phyloP scores from a whole-genome alignment of 2,888 invertebrate genomes.

The Nephrotoma flavescens region DNA sequence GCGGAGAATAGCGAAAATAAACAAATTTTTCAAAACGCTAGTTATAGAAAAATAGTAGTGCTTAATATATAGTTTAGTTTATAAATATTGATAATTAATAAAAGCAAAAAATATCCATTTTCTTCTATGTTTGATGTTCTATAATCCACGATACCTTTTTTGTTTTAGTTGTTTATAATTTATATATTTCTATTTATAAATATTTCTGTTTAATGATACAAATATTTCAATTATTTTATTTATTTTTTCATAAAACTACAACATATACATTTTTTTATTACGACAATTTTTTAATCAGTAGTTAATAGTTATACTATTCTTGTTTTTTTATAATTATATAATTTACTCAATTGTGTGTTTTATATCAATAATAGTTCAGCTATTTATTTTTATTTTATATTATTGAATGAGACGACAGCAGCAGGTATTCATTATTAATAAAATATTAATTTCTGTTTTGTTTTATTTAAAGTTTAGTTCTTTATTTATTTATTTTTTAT shows the following conservation, averaged over 20 bases:
- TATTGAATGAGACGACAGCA: constrained; percentile 1
- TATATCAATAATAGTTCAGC: constrained; percentile 1
- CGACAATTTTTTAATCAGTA: constrained; percentile 6
- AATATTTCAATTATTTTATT: constrained; percentile 1
- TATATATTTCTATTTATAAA: constrained; percentile 4
- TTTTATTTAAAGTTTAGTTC: neutral
- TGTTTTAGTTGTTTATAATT: neutral
- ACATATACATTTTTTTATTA: constrained; percentile 8
- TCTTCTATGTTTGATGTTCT: neutral
- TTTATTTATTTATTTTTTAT: constrained; percentile 2
- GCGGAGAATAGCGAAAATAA: neutral
- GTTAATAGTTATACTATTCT: constrained; percentile 5
- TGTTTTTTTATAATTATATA: neutral
- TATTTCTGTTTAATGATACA: constrained; percentile 2
- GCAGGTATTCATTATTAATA: neutral
- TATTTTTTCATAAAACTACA: constrained; percentile 8
- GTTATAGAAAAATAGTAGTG: neutral
- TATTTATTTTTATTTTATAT: neutral
- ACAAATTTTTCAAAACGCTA: neutral
- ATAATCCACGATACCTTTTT: constrained; percentile 4
- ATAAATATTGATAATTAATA: neutral
- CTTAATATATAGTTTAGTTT: neutral
- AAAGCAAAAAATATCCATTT: neutral
- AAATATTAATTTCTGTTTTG: neutral
- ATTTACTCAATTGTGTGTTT: neutral